Evolutionary conservation across 2,888 invertebrate genomes (phyloP), one percentile per base, ranked within the genome.

Genomic region (Noctuana brunneofusca): DNA sequence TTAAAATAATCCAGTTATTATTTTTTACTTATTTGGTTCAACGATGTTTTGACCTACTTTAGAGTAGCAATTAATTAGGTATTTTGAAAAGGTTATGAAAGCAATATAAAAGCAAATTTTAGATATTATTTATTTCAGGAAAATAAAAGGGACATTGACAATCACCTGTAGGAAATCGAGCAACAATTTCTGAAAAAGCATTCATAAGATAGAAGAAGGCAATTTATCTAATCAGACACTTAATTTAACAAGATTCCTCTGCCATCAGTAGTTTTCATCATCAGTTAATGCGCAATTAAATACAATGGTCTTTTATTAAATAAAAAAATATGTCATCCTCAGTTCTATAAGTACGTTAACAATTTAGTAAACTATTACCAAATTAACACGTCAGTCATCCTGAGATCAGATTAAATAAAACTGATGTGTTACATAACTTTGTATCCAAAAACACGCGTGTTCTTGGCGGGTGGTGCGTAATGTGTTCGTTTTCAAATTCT

Each of bases 331-430:
- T 87, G 87, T 85, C 76, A 81, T 87, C 80, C 83, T 87, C 85
- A 87, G 84, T 86, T 89, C 84, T 89, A 87, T 89, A 89, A 90
- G 90, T 89, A 90, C 90, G 83, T 86, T 84, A 89, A 88, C 89
- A 88, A 83, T 86, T 86, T 85, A 86, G 87, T 87, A 88, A 86
- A 86, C 80, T 82, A 84, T 88, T 83, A 88, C 84, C 86, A 87
- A 88, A 86, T 88, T 83, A 89, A 89, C 87, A 85, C 79, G 80
- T 77, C 76, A 80, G 79, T 78, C 77, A 84, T 83, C 82, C 85
- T 84, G 87, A 89, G 88, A 88, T 89, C 87, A 86, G 87, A 73
- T 70, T 65, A 68, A 71, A 69, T 66, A 69, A 71, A 66, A 70
- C 68, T 68, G 68, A 67, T 68, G 68, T 73, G 68, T 66, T 68